phyloP scores from a whole-genome alignment of 2,113 vertebrate species.

The Cettia cetti region DNA sequence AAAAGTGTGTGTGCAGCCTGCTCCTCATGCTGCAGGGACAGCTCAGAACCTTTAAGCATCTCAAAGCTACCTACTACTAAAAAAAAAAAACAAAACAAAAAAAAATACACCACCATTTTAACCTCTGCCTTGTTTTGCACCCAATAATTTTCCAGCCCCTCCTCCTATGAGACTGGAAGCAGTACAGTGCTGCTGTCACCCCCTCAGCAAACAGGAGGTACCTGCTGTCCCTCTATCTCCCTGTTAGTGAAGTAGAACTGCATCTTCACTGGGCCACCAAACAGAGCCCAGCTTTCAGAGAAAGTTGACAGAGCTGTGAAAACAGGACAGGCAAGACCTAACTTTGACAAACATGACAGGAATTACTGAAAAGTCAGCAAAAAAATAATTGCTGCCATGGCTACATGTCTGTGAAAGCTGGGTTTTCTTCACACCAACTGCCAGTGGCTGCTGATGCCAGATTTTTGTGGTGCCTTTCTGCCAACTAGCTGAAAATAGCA shows the following conservation, averaged over 20 bases:
- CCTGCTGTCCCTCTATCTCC: neutral
- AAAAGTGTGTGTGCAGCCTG: neutral
- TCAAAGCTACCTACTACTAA: neutral
- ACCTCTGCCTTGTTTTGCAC: neutral
- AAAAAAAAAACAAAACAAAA: no score
- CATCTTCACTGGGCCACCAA: neutral
- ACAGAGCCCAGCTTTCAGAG: neutral
- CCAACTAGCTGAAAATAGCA: neutral
- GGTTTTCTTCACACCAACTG: neutral
- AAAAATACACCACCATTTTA: neutral
- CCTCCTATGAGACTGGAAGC: neutral
- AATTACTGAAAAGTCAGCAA: neutral
- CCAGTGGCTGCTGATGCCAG: neutral
- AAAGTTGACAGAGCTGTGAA: neutral
- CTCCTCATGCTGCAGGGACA: neutral
- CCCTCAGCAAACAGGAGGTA: neutral
- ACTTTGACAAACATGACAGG: neutral
- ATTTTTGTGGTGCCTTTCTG: neutral
- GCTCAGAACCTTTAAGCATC: neutral
- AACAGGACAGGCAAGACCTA: neutral
- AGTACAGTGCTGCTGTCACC: neutral
- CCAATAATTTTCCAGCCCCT: neutral
- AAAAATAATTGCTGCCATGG: neutral
- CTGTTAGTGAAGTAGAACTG: accelerated
- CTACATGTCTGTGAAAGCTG: neutral